Evolutionary conservation across 2,888 invertebrate genomes (phyloP), one percentile per base, ranked within the genome.

Genomic region (Scaptomyza reducta): DNA sequence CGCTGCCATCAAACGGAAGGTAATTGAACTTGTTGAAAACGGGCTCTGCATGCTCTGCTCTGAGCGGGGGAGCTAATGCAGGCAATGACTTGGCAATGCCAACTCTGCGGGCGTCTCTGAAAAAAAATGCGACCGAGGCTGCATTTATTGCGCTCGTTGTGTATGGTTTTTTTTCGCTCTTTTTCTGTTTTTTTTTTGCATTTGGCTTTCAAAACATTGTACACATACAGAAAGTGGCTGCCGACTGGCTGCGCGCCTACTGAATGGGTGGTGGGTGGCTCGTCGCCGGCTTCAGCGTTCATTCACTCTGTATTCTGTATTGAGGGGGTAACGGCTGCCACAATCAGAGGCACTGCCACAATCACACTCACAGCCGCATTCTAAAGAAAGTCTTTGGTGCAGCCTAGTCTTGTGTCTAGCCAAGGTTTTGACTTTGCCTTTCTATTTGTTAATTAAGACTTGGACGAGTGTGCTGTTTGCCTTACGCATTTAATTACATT

Each of bases 1-100:
- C 95, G 79, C 92, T 96, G 82, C 95, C 95, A 83, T 94, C 92
- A 84, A 92, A 92, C 89, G 92, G 92, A 91, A 92, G 92, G 92
- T 92, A 92, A 91, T 90, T 91, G 90, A 91, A 91, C 92, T 90
- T 89, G 86, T 88, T 88, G 82, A 89, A 84, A 85, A 70, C 61
- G 40, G 54, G 62, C 55, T 45, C 45, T 18, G 40, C 63, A 27
- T 27, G 31, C 27, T 22, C 27, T 16, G 31, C 38, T 29, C 16
- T 29, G 35, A 47, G 47, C 42, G 38, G 25, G 22, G 14, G n/a
- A n/a, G 35, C 50, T 11, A 25, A 50, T 50, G 35, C 22, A 35
- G 22, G 35, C 33, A 54, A n/a, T 47, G 62, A 60, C 65, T 53
- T 66, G 67, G 70, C 77, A 75, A 82, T 79, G 79, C 65, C 79